These are phyloP conservation scores for Chauna torquata DNA, from an alignment of 2,113 vertebrate genomes.

Conservation along the genomic window DNA sequence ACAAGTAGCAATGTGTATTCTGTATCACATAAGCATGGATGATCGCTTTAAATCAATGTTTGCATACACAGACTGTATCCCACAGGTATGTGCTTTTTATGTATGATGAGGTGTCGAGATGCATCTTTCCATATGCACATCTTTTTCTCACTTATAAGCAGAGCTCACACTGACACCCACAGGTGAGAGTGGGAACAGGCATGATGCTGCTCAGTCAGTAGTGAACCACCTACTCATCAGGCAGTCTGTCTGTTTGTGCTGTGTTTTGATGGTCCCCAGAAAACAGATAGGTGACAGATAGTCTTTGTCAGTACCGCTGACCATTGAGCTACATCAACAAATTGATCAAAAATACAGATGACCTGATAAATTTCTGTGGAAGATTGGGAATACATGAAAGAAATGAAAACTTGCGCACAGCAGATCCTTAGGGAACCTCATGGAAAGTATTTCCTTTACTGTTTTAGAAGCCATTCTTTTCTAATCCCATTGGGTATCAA, in stretches of 20 bases:
- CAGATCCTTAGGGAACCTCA: conserved; percentile 1
- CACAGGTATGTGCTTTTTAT: conserved; percentile 82
- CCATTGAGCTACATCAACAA: not conserved
- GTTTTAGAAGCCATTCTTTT: conserved; percentile 61
- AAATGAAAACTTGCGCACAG: conserved; percentile 50
- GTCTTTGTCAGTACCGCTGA: not conserved
- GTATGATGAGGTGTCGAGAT: not conserved
- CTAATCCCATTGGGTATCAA: conserved; percentile 54
- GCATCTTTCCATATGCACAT: fast-evolving
- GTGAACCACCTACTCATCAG: not conserved
- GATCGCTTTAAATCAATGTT: conserved; percentile 94
- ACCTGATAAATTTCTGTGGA: conserved; percentile 25
- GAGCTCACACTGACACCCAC: conserved; percentile 53
- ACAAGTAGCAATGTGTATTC: conserved; percentile 90
- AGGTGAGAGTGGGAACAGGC: not conserved
- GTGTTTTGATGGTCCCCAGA: not conserved
- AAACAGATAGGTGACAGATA: not conserved
- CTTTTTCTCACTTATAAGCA: not conserved
- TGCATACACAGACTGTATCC: conserved; percentile 92
- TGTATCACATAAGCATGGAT: conserved; percentile 95
- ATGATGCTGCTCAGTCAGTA: not conserved
- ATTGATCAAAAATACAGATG: not conserved
- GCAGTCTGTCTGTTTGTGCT: not conserved
- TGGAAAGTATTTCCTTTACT: conserved; percentile 54
- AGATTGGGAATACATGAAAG: not conserved